These are phyloP conservation scores for Galagoides demidoff DNA, from an alignment of 2,797 vertebrate species.

Conservation along the genomic window DNA sequence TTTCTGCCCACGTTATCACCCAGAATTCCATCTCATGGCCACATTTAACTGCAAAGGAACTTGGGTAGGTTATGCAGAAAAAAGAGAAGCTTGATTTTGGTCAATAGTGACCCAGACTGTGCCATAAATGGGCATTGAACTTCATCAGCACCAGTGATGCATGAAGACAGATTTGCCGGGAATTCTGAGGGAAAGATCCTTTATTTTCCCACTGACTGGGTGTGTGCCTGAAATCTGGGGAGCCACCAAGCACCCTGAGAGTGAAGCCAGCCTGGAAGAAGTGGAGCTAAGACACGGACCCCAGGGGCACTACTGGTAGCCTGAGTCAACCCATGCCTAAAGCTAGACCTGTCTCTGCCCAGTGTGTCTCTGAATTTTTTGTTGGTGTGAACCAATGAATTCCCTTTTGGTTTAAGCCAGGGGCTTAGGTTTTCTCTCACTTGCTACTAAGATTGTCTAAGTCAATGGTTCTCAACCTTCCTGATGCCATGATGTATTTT, in stretches of 20 bases:
- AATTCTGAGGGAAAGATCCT: not conserved
- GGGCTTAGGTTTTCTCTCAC: not conserved
- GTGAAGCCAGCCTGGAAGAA: not conserved
- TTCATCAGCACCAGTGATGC: not conserved
- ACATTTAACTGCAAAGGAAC: not conserved
- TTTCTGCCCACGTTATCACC: not conserved
- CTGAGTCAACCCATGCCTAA: not conserved
- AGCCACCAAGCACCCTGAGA: not conserved
- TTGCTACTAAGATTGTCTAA: not conserved
- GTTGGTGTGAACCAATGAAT: not conserved
- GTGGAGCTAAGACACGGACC: not conserved
- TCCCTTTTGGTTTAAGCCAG: not conserved
- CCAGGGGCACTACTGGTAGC: not conserved
- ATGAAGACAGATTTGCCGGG: not conserved
- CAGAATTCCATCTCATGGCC: not conserved
- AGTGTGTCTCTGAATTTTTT: not conserved
- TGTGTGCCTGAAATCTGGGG: not conserved
- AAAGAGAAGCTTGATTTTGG: not conserved
- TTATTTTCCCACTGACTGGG: not conserved
- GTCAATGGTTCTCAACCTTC: no score
- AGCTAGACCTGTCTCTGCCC: not conserved
- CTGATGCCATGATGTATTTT: no score
- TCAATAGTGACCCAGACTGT: not conserved
- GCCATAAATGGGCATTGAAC: not conserved
- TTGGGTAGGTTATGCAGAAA: not conserved